phyloP scores from a whole-genome alignment of 2,113 vertebrate genomes.

The Tauraco erythrolophus region DNA sequence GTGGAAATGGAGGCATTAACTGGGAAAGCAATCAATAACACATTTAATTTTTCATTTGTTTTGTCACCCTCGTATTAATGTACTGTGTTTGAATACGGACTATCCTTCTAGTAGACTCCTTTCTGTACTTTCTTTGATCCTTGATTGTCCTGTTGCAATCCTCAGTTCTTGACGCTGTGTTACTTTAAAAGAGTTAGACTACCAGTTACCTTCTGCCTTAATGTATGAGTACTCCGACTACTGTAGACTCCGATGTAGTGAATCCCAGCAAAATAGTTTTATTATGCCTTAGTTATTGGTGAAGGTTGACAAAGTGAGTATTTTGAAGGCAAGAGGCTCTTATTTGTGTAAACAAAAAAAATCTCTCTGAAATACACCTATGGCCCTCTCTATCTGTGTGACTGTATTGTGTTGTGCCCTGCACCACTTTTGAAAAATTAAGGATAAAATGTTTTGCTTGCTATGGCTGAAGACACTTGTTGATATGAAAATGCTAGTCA shows the following conservation, averaged over 20 bases:
- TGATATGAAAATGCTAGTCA: neutral
- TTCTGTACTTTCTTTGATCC: neutral
- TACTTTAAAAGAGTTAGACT: neutral
- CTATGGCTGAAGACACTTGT: neutral
- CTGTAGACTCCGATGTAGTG: no score
- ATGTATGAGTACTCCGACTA: neutral
- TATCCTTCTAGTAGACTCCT: neutral
- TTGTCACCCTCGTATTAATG: neutral
- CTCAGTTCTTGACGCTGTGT: neutral
- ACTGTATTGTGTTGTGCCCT: neutral
- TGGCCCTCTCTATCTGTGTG: neutral
- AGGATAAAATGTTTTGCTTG: neutral
- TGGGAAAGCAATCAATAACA: neutral
- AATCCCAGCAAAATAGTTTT: neutral
- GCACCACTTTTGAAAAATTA: neutral
- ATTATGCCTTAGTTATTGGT: neutral
- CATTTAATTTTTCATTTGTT: neutral
- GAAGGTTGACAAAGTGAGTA: neutral
- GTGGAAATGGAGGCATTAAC: neutral
- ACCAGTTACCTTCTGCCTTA: neutral
- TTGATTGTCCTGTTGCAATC: neutral
- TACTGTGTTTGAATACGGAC: neutral
- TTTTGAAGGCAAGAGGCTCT: neutral
- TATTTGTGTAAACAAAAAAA: neutral
- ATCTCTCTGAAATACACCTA: neutral